Conservation (phyloP, 2,797 vertebrate genomes). For the Columba guinea region DNA sequence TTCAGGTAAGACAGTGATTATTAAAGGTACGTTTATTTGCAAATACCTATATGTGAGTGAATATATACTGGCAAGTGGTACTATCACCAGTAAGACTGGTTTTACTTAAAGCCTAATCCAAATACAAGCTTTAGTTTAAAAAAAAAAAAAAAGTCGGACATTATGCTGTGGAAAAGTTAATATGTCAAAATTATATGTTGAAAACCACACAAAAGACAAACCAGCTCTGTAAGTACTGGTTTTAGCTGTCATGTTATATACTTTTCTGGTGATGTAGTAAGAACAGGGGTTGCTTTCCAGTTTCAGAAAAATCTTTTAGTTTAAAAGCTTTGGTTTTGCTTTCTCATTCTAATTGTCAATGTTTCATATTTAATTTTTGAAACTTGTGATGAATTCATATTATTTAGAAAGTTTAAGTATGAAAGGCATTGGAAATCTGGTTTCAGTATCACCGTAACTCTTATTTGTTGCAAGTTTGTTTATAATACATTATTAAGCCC, state of each 20-base stretch:
- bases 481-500: background rate
- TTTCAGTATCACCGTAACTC: background rate
- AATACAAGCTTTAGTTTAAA: background rate
- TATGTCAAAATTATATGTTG: background rate
- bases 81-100: background rate
- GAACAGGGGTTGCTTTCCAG: background rate
- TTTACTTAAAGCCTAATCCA: background rate
- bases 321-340: background rate
- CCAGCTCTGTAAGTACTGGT: background rate
- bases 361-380: background rate
- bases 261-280: background rate
- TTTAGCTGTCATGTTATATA: background rate
- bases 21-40: background rate
- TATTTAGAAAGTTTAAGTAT: background rate
- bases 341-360: background rate
- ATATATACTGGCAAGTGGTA: background rate
- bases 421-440: background rate
- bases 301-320: background rate
- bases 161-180: background rate
- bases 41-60: rapidly evolving
- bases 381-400: background rate
- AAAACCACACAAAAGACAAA: background rate
- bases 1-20: background rate
- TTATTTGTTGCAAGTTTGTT: background rate
- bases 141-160: background rate